Percentiles rank a stretch among this genome's conserved stretches.
These are phyloP conservation scores for Catostylus mosaicus DNA, from an alignment of 30 jellyfish, hydroid and myxozoan species.

Conservation along the genomic window DNA sequence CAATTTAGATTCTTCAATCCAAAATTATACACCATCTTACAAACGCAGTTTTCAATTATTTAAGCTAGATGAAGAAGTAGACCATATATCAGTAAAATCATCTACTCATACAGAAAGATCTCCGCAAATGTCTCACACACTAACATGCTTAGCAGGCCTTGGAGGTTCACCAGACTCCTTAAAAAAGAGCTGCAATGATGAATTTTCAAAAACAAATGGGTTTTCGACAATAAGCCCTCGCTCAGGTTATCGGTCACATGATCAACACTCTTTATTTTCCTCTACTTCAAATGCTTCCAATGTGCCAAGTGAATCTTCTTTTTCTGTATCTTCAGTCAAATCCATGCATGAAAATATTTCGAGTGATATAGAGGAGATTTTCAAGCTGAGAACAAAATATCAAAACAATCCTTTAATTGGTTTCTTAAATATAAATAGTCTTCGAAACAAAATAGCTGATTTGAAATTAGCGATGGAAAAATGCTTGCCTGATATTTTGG, in stretches of 20 bases:
- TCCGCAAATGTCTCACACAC: too few species aligned
- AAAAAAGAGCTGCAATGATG: too few species aligned
- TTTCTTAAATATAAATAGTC: constrained; percentile 37
- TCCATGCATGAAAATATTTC: background rate
- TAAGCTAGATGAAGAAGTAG: background rate
- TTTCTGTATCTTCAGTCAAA: constrained; percentile 32
- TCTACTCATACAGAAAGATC: too few species aligned
- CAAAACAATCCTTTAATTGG: constrained; percentile 41
- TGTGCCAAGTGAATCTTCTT: constrained; percentile 23
- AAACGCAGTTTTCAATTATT: background rate
- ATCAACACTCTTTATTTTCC: constrained; percentile 6
- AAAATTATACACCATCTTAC: background rate
- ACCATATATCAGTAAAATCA: too few species aligned
- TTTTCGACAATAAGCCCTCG: too few species aligned
- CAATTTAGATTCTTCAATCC: too few species aligned
- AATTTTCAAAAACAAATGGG: too few species aligned
- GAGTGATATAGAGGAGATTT: background rate
- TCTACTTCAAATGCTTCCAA: constrained; percentile 14
- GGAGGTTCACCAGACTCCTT: too few species aligned
- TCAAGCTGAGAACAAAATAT: constrained; percentile 26
- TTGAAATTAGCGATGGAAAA: constrained; percentile 28
- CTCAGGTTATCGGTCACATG: background rate
- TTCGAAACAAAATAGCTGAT: constrained; percentile 30
- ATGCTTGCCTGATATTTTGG: constrained; percentile 45
- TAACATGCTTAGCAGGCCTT: too few species aligned